phyloP scores from a whole-genome alignment of 2,113 vertebrate species.

The Mastomys natalensis region DNA sequence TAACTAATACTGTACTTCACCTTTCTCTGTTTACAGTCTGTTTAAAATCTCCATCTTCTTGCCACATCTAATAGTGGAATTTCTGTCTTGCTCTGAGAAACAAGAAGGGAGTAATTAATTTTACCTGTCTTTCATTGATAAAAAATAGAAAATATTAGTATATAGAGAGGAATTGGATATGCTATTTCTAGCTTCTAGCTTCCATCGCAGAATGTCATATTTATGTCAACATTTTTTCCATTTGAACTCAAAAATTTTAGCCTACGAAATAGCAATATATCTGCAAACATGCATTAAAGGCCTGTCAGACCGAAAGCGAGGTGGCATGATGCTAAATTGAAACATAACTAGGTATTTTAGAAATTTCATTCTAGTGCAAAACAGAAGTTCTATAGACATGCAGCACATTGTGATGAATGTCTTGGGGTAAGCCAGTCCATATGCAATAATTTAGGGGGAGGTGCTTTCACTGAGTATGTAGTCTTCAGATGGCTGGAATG shows the following conservation, averaged over 20 bases:
- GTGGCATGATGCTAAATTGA: not conserved
- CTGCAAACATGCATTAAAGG: not conserved
- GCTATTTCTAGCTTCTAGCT: not conserved
- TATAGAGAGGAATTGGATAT: not conserved
- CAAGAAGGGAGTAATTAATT: not conserved
- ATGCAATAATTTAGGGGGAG: not conserved
- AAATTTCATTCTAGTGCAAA: not conserved
- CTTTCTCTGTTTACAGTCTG: not conserved
- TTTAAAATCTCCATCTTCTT: not conserved
- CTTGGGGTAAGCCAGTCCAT: not conserved
- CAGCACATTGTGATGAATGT: not conserved
- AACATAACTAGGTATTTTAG: not conserved
- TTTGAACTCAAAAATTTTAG: not conserved
- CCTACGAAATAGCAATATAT: not conserved
- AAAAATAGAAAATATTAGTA: not conserved
- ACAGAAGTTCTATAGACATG: not conserved
- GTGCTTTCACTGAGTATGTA: not conserved
- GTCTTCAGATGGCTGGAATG: not conserved
- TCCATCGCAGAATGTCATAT: constrained; percentile 42
- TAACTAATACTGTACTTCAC: not conserved
- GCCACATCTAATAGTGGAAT: not conserved
- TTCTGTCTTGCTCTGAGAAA: constrained; percentile 45
- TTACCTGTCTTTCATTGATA: constrained; percentile 8
- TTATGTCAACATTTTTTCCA: not conserved
- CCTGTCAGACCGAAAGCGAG: not conserved